Evolutionary conservation across 92 coral and sea anemone species (phyloP), one percentile per base, ranked within the genome.

Genomic region (Virgularia gustaviana): DNA sequence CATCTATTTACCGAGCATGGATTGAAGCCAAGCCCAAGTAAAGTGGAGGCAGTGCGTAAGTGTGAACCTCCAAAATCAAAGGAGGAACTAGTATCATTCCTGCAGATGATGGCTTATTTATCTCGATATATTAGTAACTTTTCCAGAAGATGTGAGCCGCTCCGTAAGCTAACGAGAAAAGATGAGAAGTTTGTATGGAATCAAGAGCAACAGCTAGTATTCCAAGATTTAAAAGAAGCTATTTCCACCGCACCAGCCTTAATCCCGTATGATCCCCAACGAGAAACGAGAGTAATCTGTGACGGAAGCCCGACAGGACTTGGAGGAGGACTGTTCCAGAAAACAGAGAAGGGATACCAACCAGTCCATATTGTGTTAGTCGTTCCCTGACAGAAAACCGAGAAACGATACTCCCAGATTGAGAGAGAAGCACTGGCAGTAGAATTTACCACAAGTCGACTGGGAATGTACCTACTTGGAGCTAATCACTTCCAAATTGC

Each of bases 401-500:
- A 85, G 71, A 80, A 39, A 24, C 19, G 80, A 16, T 76, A 85
- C 57, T 81, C 87, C 6, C 83, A 83, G 57, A 83, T 77, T n/a
- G 84, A 84, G 43, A 51, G 74, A 10, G 83, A 83, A 39, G 86
- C 83, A 16, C 71, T 82, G 20, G 79, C 81, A 55, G 83, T 77
- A 63, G 83, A 81, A 36, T 32, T 85, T 65, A 70, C 86, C 54
- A 85, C 90, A 18, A 39, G 80, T 10, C 28, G 86, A 49, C 83
- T 81, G 29, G 75, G 57, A 27, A 81, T 77, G 81, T 81, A 81
- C 35, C 32, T 85, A 29, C 75, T 85, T 8, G 79, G 89, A 42
- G 89, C 65, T 59, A 52, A 42, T 28, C 83, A 85, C 62, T 85
- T 85, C 65, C 82, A 81, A 37, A 76, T 85, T 19, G 86, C 86